Evolutionary conservation across 1,140 invertebrate genomes (phyloP), one percentile per base, ranked within the genome.

Genomic region (Drusus annulatus): DNA sequence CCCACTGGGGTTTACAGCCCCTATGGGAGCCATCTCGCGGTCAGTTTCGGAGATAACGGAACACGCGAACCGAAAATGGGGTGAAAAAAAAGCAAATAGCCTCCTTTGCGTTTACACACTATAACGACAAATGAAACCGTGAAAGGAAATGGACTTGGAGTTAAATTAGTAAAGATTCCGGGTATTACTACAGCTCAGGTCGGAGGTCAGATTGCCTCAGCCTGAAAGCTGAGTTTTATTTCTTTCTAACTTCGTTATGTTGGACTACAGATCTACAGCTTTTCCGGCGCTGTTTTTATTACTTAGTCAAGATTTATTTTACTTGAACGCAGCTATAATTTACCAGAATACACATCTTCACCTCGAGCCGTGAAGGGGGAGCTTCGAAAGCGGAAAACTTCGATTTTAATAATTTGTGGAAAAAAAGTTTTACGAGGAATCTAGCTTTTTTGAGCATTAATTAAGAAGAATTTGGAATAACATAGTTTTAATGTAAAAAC

Each of bases 11-110:
- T 74, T 80, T 82, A 82, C 81, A 50, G 60, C 81, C 77, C 81
- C 81, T 78, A 36, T 19, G 81, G 81, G 81, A 82, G 78, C 75
- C 78, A 82, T 82, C 81, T 56, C 21, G 81, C 73, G 81, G 81
- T 80, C 81, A 82, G 81, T 82, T 82, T 76, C 69, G 69, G 74
- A 82, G 78, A 82, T 80, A 80, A 82, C 81, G 75, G 76, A 76
- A 80, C 78, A 78, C 78, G 78, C 78, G 56, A 78, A 58, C 54
- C n/a, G 50, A 58, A 78, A 80, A 78, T 74, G 51, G 62, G 65
- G 63, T 16, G 36, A 80, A 58, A 81, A 77, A 78, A 78, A 45
- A 80, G 79, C 73, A 79, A 80, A 80, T 78, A 80, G 79, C 78
- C 79, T 80, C 76, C 60, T 19, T 13, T 65, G 74, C 74, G 74